Percentiles rank a stretch among this genome's conserved stretches.
Evolutionary conservation across 2,113 vertebrate species (phyloP).

Genomic region (Megaceryle torquata): DNA sequence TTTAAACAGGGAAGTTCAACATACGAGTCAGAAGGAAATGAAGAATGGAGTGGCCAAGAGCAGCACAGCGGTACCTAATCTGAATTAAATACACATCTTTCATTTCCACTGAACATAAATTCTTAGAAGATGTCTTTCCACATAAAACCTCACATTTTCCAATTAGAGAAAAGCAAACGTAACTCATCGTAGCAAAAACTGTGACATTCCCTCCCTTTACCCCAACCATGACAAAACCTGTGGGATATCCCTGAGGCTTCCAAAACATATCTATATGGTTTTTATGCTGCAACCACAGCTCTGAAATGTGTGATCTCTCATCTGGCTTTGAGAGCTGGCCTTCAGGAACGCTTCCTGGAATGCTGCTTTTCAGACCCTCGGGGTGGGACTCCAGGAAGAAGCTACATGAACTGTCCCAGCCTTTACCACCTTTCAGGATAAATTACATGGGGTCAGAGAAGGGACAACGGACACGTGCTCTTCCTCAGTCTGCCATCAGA

Average conservation of each 20-base stretch:
- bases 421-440: background rate
- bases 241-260: background rate
- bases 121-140: background rate
- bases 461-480: fast-evolving
- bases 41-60: background rate
- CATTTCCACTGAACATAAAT: background rate
- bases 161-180: background rate
- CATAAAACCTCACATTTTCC: background rate
- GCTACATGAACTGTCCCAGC: fast-evolving
- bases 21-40: background rate
- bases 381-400: background rate
- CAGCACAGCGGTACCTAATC: background rate
- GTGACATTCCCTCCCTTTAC: background rate
- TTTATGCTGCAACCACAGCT: background rate
- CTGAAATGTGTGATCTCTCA: background rate
- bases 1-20: background rate
- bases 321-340: background rate
- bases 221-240: background rate
- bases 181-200: background rate
- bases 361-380: background rate
- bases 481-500: background rate
- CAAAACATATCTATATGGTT: background rate
- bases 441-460: background rate
- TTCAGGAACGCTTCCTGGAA: background rate
- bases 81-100: background rate